Evolutionary conservation across 2,113 vertebrate genomes (phyloP).

Genomic region (Etheostoma spectabile): DNA sequence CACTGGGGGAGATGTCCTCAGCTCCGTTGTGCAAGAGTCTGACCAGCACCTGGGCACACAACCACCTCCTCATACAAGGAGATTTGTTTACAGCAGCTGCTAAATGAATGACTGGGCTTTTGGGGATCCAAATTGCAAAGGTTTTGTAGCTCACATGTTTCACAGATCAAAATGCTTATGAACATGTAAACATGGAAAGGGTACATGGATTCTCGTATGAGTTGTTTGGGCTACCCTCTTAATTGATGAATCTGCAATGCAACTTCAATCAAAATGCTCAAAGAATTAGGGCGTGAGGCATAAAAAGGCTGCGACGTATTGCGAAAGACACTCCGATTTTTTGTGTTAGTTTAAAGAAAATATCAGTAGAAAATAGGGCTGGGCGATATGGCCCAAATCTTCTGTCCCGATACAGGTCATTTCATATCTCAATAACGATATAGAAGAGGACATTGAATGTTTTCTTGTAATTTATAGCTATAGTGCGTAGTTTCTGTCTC

Average conservation of each 20-base stretch:
- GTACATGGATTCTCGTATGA: neutral
- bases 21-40: conserved; percentile 41
- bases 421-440: too few species aligned
- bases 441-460: too few species aligned
- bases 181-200: neutral
- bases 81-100: neutral
- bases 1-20: neutral
- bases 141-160: neutral
- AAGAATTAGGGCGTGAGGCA: neutral
- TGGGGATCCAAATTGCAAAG: too few species aligned
- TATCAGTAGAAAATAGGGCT: too few species aligned
- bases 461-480: too few species aligned
- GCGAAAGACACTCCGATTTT: too few species aligned
- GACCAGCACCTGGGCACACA: conserved; percentile 20
- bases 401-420: too few species aligned
- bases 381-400: too few species aligned
- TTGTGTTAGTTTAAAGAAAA: too few species aligned
- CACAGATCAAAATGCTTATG: neutral
- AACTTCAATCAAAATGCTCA: neutral
- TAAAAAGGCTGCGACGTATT: too few species aligned
- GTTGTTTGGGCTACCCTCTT: neutral
- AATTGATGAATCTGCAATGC: neutral
- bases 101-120: too few species aligned
- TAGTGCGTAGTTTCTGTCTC: too few species aligned
- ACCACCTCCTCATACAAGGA: neutral